Percentiles rank a stretch among this genome's conserved stretches.
Conservation (phyloP, 1,140 invertebrate species). For the Hylaeus volcanicus region DNA sequence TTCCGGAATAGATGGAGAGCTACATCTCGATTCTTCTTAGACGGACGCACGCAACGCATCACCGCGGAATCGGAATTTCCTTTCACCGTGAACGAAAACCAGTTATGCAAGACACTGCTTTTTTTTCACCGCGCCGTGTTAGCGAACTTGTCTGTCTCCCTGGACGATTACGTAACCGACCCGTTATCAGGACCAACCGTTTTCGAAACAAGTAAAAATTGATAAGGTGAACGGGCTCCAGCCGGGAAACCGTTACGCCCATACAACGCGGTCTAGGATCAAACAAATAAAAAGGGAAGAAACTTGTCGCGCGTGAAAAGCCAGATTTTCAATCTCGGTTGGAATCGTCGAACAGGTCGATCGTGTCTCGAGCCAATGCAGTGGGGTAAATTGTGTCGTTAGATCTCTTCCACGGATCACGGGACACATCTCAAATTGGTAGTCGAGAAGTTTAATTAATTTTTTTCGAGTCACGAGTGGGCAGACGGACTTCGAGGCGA, state of each 20-base stretch:
- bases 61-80: constrained; percentile 62
- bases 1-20: constrained; percentile 40
- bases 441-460: neutral
- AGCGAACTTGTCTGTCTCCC: constrained; percentile 5
- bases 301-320: constrained; percentile 16
- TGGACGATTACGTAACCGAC: constrained; percentile 34
- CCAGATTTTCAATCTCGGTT: neutral
- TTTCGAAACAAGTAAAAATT: constrained; percentile 43
- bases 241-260: neutral
- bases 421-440: neutral
- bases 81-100: constrained; percentile 61
- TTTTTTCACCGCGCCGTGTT: constrained; percentile 24
- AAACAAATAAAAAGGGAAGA: neutral
- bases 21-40: constrained; percentile 48
- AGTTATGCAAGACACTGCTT: constrained; percentile 45
- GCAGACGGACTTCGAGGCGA: neutral
- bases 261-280: neutral
- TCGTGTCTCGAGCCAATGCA: neutral
- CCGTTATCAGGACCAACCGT: constrained; percentile 21
- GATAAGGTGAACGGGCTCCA: neutral
- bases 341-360: constrained; percentile 7
- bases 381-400: constrained; percentile 13
- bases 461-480: constrained; percentile 8
- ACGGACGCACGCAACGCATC: constrained; percentile 49
- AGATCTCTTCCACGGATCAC: constrained; percentile 37